Conservation (phyloP, 2,113 vertebrate species). For the Castor canadensis region DNA sequence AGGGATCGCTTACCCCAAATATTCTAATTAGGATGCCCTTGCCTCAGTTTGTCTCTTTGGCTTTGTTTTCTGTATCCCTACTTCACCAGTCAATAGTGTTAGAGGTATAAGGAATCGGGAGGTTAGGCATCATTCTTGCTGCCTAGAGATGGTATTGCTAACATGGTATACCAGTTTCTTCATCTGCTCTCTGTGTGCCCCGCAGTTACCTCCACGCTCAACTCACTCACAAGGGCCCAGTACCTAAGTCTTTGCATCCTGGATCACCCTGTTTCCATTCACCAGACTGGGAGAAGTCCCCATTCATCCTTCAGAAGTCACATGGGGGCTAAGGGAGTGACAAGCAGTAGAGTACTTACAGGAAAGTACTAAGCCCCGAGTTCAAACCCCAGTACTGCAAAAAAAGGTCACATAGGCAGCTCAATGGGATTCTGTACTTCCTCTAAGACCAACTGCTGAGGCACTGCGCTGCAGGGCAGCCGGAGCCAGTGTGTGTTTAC, state of each 20-base stretch:
- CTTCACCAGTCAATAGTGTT: background rate
- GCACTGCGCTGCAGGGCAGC: background rate
- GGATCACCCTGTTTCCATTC: background rate
- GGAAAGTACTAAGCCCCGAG: too few relatives aligned
- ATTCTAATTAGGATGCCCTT: background rate
- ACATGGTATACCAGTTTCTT: background rate
- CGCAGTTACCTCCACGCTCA: background rate
- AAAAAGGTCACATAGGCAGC: background rate
- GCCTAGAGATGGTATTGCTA: background rate
- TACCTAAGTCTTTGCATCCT: background rate
- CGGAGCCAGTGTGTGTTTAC: background rate
- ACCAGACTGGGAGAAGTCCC: background rate
- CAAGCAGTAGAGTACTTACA: too few relatives aligned
- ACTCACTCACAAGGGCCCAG: background rate
- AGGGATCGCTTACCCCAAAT: background rate
- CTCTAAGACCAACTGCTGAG: background rate
- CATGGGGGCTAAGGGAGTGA: too few relatives aligned
- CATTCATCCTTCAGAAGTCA: background rate
- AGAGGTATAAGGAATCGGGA: background rate
- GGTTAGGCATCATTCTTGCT: accelerated
- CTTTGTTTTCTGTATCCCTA: background rate
- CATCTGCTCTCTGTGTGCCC: background rate
- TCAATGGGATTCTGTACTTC: background rate
- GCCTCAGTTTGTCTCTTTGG: background rate
- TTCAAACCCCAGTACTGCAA: too few relatives aligned